Conservation (phyloP, 2,888 invertebrate species). For the Aricia artaxerxes region DNA sequence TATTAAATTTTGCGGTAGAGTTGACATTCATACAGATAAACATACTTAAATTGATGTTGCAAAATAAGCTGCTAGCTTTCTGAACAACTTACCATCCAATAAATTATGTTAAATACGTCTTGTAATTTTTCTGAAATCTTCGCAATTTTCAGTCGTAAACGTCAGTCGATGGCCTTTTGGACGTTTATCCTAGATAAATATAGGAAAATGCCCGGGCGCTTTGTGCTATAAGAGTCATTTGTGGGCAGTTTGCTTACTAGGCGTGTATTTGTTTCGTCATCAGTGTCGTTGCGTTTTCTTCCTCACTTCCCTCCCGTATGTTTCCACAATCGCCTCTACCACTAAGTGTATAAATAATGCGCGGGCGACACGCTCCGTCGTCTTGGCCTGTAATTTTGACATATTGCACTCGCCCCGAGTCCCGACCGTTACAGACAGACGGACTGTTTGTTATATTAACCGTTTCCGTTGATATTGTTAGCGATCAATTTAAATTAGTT, state of each 20-base stretch:
- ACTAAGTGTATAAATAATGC: slow-evolving; percentile 67
- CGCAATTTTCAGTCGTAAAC: too few species aligned
- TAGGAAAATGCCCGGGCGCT: too few species aligned
- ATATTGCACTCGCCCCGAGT: slow-evolving; percentile 51
- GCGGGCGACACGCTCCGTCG: slow-evolving; percentile 60
- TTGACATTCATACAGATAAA: too few species aligned
- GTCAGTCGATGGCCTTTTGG: too few species aligned
- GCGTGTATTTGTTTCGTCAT: not conserved
- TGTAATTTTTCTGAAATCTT: too few species aligned
- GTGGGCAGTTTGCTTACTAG: not conserved
- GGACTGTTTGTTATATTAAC: slow-evolving; percentile 25
- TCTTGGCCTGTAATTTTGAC: slow-evolving; percentile 65
- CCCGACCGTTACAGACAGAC: slow-evolving; percentile 28
- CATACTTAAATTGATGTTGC: too few species aligned
- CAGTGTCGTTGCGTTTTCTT: not conserved
- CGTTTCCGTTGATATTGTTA: slow-evolving; percentile 17
- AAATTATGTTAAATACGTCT: too few species aligned
- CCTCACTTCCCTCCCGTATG: slow-evolving; percentile 40
- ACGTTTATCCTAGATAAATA: too few species aligned
- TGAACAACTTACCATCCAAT: too few species aligned
- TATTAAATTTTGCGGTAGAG: too few species aligned
- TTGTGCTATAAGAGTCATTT: too few species aligned
- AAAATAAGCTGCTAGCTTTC: too few species aligned
- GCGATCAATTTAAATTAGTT: not conserved
- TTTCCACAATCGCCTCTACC: slow-evolving; percentile 41